Evolutionary conservation across 2,797 vertebrate genomes (phyloP).

Genomic region (Hemitrygon akajei): DNA sequence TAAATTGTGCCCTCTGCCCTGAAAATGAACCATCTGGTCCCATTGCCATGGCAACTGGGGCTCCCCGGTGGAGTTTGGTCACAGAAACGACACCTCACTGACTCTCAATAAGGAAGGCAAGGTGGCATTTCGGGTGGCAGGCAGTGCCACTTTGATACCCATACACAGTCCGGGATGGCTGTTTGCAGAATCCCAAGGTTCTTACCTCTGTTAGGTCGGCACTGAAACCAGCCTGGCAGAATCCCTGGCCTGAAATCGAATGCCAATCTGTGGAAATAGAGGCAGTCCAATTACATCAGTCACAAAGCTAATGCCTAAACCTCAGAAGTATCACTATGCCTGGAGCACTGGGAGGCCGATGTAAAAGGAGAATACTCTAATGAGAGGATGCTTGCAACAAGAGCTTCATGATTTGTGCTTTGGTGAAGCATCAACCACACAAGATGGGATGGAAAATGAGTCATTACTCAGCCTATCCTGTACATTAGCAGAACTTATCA

Average conservation of each 20-base stretch:
- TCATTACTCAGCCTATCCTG: background rate
- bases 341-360: background rate
- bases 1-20: background rate
- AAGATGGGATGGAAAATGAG: background rate
- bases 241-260: slow-evolving; percentile 65
- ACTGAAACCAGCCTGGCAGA: slow-evolving; percentile 89
- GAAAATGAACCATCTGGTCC: background rate
- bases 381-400: too few species aligned
- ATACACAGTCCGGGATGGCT: background rate
- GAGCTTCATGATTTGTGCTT: too few species aligned
- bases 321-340: background rate
- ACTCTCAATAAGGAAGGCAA: background rate
- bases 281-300: background rate
- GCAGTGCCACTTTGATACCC: background rate
- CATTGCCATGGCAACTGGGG: background rate
- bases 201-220: slow-evolving; percentile 83
- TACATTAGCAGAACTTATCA: background rate
- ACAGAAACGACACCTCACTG: background rate
- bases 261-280: slow-evolving; percentile 58
- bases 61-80: background rate
- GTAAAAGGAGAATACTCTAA: too few species aligned
- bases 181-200: background rate
- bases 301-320: background rate
- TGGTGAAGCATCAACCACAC: too few species aligned
- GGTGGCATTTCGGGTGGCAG: background rate